A percentile compares a stretch with the other conserved stretches of the same genome.
Conservation (phyloP, 2,888 invertebrate genomes). For the Dastarcus helophoroides region DNA sequence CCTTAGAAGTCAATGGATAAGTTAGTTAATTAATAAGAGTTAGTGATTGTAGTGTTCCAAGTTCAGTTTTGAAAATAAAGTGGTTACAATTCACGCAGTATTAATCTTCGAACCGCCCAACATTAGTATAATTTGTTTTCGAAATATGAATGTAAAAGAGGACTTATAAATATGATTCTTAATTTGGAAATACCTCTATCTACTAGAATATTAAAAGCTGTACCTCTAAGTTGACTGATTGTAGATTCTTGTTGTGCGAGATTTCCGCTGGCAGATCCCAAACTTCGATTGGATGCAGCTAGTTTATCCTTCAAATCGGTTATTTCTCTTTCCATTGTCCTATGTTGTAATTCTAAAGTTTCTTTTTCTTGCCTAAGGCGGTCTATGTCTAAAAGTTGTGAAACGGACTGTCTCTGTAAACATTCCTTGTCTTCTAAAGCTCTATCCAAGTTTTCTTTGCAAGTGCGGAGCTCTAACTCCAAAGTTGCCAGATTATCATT, state of each 20-base stretch:
- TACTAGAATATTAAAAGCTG: too few relatives aligned
- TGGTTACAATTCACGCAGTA: too few relatives aligned
- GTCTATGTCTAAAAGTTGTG: slow-evolving; percentile 59
- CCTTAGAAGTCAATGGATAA: too few relatives aligned
- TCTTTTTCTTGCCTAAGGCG: slow-evolving; percentile 70
- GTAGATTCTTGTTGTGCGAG: slow-evolving; percentile 57
- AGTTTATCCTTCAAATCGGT: slow-evolving; percentile 56
- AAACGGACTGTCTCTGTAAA: slow-evolving; percentile 59
- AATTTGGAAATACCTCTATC: too few relatives aligned
- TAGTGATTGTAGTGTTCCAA: too few relatives aligned
- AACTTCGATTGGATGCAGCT: slow-evolving; percentile 49
- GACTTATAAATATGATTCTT: too few relatives aligned
- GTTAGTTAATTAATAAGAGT: too few relatives aligned
- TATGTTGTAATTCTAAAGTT: slow-evolving; percentile 56
- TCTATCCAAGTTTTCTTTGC: slow-evolving; percentile 54
- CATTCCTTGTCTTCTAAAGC: slow-evolving; percentile 59
- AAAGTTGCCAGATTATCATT: slow-evolving; percentile 48
- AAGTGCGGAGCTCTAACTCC: slow-evolving; percentile 55
- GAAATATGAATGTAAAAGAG: too few relatives aligned
- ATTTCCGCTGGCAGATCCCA: slow-evolving; percentile 55
- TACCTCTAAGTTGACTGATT: slow-evolving; percentile 58
- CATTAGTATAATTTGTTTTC: too few relatives aligned
- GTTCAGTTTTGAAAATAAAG: too few relatives aligned
- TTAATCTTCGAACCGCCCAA: too few relatives aligned
- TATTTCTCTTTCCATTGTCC: slow-evolving; percentile 62